phyloP scores from a whole-genome alignment of 2,888 invertebrate species.

The Acrobasis suavella region DNA sequence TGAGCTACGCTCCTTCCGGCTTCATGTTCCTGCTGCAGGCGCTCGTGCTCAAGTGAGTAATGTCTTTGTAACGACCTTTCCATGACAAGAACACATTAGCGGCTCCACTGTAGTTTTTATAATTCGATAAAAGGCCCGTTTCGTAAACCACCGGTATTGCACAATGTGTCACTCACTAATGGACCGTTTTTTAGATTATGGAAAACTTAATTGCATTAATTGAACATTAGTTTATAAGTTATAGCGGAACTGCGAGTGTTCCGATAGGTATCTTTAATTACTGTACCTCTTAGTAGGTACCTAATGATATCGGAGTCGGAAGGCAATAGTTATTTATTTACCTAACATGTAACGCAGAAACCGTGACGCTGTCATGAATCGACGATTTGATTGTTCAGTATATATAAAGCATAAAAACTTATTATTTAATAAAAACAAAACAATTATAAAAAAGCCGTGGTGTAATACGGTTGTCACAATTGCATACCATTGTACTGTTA shows the following conservation, averaged over 20 bases:
- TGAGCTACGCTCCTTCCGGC: constrained; percentile 85
- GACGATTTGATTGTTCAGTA: too few species aligned
- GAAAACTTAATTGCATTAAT: neutral
- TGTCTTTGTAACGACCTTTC: constrained; percentile 28
- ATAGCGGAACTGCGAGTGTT: constrained; percentile 14
- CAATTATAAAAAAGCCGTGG: too few species aligned
- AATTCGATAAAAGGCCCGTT: constrained; percentile 9
- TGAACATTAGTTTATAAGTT: neutral
- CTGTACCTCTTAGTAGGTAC: neutral
- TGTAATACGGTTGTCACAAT: too few species aligned
- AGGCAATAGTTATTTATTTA: neutral
- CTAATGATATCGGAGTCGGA: constrained; percentile 1
- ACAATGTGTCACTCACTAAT: constrained; percentile 2
- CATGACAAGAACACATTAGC: constrained; percentile 43
- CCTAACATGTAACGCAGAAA: too few species aligned
- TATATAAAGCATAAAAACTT: too few species aligned
- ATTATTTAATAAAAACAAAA: too few species aligned
- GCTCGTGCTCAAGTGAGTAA: constrained; percentile 73
- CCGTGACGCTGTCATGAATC: too few species aligned
- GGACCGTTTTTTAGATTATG: neutral
- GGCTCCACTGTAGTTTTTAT: neutral
- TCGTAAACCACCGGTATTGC: constrained; percentile 7
- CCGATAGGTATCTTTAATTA: constrained; percentile 9
- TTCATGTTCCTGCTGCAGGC: constrained; percentile 83
- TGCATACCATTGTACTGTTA: too few species aligned